These are phyloP conservation scores for Odontomyia ornata DNA, from an alignment of 2,888 invertebrate species.

Conservation along the genomic window DNA sequence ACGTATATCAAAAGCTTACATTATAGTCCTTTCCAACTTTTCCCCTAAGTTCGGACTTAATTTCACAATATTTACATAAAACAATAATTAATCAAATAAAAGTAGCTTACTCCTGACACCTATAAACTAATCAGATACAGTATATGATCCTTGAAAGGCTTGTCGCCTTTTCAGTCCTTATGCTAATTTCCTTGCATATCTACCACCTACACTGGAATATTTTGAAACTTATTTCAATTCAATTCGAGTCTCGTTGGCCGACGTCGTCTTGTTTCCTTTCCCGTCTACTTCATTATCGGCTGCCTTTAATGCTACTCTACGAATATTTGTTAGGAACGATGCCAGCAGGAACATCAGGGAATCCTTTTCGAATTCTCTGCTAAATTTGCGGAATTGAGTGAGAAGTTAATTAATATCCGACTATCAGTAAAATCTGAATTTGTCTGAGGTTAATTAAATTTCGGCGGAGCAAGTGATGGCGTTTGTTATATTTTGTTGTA, in stretches of 20 bases:
- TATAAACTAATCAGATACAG: not conserved
- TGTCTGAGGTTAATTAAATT: conserved; percentile 38
- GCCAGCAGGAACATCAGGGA: not conserved
- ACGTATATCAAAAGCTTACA: no score
- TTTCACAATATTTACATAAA: conserved; percentile 29
- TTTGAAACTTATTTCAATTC: not conserved
- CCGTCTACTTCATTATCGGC: not conserved
- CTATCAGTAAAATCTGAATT: conserved; percentile 33
- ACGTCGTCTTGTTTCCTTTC: not conserved
- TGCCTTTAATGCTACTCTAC: no score
- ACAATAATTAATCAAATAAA: conserved; percentile 38
- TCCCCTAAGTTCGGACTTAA: not conserved
- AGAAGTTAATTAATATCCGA: conserved; percentile 40
- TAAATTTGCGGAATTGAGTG: conserved; percentile 25
- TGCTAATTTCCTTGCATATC: not conserved
- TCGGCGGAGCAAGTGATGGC: not conserved
- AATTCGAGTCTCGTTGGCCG: not conserved
- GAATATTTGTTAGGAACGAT: not conserved
- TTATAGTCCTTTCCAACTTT: no score
- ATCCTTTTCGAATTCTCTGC: conserved; percentile 4
- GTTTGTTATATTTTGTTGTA: not conserved
- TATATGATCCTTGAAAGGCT: not conserved
- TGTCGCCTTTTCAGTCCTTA: not conserved
- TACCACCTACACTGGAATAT: not conserved
- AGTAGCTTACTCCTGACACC: conserved; percentile 11